Base-by-base conservation (phyloP, 2,797 vertebrate species). In the Allobates femoralis region DNA sequence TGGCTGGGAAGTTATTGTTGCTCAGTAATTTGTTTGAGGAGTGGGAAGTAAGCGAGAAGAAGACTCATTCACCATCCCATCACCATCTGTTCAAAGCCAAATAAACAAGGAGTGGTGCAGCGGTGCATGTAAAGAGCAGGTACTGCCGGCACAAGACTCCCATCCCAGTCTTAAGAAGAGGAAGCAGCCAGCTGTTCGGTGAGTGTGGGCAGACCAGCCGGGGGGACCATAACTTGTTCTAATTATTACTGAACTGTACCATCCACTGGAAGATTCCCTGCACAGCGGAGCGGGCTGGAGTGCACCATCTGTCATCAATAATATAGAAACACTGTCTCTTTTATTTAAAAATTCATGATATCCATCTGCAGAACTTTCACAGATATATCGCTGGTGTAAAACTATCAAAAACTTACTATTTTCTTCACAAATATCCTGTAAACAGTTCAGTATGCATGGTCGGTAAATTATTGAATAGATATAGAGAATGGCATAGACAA, bases 211-310 rank as follows among this genome's bases (percentile, higher is more conserved):
- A 83, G 67, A 55, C 67, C 66, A 74, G 67, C 66, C 80, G 56
- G 64, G 64, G 80, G 81, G 81, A 71, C 51, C 67, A 73, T 73
- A 73, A 83, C 81, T 83, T 58, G 53, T 66, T 58, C 81, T 83
- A 83, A 83, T 83, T 83, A 83, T 83, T 74, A 56, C 81, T 83
- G 66, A 83, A 83, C 67, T 83, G 67, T 69, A 83, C 81, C 81
- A 60, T 58, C 51, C 51, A 55, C 56, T 83, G 81, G 23, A 74
- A 58, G 81, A 46, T 83, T 83, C 67, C 67, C 67, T 10, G 67
- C 67, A 73, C 69, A 73, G 81, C 67, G 19, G 32, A 83, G n/a
- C 67, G 14, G 56, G 53, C 34, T 60, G 67, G 26, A 74, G 32
- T 58, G 15, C 19, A 30, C 81, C 81, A 82, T 83, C 81, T 83